phyloP scores from a whole-genome alignment of 2,888 invertebrate species.

The Ectemnius cavifrons region DNA sequence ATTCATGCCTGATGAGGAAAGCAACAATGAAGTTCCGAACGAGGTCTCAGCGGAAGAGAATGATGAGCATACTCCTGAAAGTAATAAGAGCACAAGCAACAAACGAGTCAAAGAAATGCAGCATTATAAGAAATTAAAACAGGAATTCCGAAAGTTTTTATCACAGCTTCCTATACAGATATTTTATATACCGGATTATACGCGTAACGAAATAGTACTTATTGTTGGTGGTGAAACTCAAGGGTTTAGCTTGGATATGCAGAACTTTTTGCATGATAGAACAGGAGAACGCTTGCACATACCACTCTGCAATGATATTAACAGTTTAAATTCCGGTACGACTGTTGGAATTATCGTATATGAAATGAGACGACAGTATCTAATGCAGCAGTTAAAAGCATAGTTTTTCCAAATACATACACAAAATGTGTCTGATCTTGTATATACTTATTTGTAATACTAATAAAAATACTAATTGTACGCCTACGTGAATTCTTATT shows the following conservation, averaged over 20 bases:
- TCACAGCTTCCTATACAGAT: constrained; percentile 80
- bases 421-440: too few relatives aligned
- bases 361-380: constrained; percentile 87
- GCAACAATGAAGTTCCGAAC: neutral
- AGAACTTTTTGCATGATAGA: constrained; percentile 81
- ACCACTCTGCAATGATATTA: constrained; percentile 87
- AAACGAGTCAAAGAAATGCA: neutral
- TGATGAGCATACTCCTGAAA: neutral
- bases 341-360: constrained; percentile 91
- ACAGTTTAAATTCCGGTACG: constrained; percentile 92
- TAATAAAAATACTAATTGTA: too few relatives aligned
- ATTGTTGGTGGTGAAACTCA: constrained; percentile 94
- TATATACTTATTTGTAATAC: too few relatives aligned
- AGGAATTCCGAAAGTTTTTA: constrained; percentile 37
- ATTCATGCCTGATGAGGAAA: constrained; percentile 9
- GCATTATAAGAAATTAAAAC: constrained; percentile 18
- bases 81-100: neutral
- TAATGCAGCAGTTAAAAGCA: constrained; percentile 12
- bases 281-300: constrained; percentile 86
- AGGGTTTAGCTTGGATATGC: constrained; percentile 88
- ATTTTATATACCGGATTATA: constrained; percentile 83
- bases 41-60: neutral
- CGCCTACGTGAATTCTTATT: too few relatives aligned
- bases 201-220: constrained; percentile 81
- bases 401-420: too few relatives aligned